Evolutionary conservation across 2,888 invertebrate genomes (phyloP), one percentile per base, ranked within the genome.

Genomic region (Charanyca ferruginea): DNA sequence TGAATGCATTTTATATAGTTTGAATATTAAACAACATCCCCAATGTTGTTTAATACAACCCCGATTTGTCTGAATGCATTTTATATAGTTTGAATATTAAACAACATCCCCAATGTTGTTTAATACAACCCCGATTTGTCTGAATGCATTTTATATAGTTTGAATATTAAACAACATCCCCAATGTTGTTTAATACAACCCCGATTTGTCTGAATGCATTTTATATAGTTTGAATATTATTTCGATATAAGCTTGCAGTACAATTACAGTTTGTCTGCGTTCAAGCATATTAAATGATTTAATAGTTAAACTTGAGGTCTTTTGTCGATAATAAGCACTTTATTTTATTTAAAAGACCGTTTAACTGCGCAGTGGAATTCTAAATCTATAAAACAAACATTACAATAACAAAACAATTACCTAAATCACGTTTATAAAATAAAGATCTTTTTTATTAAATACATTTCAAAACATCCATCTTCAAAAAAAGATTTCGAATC

Each of bases 371-470:
- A 41, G 55, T 57, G 70, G 55, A 41, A 60, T 45, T 65, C 32
- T 65, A 57, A 70, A 75, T 51, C 58, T 53, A n/a, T n/a, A 70
- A 66, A 75, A 54, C 23, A 55, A 55, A 35, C 38, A 42, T 23
- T 52, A 62, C 8, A 23, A 35, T 48, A 71, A 35, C 49, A 61
- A 76, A 42, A 59, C 51, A 51, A 42, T 47, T 23, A 32, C 64
- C 41, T n/a, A 60, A 53, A 53, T 60, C 55, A 69, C 47, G 32
- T 60, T 54, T 48, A 45, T 42, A 61, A 60, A 71, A 71, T 59
- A 67, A 77, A 77, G 65, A 66, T 72, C 66, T 66, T 48, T 38
- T 59, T 61, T 20, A 20, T 47, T 54, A 51, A 38, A 68, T 32
- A 47, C 35, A 59, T 44, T 53, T 68, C 48, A 6, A 49, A 63